Conservation (phyloP, 1,140 invertebrate genomes). For the Arion vulgaris region DNA sequence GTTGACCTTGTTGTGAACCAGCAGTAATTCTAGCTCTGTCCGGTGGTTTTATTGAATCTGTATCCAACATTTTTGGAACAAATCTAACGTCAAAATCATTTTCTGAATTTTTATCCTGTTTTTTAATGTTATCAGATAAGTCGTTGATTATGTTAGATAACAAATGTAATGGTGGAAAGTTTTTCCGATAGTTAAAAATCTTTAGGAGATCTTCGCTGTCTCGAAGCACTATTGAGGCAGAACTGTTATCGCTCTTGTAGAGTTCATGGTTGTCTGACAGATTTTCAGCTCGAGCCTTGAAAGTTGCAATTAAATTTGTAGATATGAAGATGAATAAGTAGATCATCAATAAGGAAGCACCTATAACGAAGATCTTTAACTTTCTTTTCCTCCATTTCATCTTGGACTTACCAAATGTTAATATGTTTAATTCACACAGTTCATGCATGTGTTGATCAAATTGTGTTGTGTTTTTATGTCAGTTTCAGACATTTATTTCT, state of each 20-base stretch:
- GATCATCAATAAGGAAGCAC: background rate
- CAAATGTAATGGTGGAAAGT: background rate
- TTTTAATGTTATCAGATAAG: background rate
- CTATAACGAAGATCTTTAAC: background rate
- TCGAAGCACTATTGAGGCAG: too few relatives aligned
- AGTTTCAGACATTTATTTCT: too few relatives aligned
- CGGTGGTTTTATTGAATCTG: background rate
- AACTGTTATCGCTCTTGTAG: too few relatives aligned
- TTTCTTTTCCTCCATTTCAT: background rate
- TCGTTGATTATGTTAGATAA: background rate
- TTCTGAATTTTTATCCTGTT: background rate
- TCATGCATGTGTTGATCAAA: too few relatives aligned
- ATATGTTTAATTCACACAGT: too few relatives aligned
- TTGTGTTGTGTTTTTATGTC: too few relatives aligned
- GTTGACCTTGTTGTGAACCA: too few relatives aligned
- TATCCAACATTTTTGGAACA: background rate
- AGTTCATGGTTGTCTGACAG: too few relatives aligned
- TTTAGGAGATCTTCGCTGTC: background rate
- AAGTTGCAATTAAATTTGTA: background rate
- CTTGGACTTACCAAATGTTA: background rate
- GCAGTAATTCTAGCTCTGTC: too few relatives aligned
- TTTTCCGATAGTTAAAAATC: background rate
- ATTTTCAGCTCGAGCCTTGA: too few relatives aligned
- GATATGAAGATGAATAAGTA: conserved; percentile 1
- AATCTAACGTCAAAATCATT: background rate